These are phyloP conservation scores for Triplophysa yarkandensis DNA, from an alignment of 2,797 vertebrate species.

Conservation along the genomic window DNA sequence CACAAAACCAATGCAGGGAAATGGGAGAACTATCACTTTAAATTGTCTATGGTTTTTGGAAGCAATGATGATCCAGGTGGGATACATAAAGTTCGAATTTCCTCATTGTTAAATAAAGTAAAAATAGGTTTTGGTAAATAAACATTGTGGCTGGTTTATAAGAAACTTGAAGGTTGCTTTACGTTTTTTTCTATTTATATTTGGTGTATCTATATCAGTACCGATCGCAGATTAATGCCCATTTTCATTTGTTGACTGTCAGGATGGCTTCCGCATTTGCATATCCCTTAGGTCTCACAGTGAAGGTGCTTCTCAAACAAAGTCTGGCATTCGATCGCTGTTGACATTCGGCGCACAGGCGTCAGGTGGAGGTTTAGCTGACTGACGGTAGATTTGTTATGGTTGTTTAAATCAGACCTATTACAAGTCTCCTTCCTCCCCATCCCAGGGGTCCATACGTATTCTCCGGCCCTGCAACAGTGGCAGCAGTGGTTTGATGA, in stretches of 20 bases:
- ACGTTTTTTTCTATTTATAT: too few species aligned
- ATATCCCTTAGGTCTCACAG: constrained; percentile 44
- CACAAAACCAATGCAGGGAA: too few species aligned
- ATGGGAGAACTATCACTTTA: too few species aligned
- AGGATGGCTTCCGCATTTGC: constrained; percentile 38
- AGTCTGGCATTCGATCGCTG: constrained; percentile 56
- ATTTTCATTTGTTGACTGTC: constrained; percentile 45
- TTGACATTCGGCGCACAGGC: constrained; percentile 64
- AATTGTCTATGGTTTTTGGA: constrained; percentile 24
- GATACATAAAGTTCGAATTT: not conserved
- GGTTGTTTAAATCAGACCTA: constrained; percentile 52
- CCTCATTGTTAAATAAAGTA: not conserved
- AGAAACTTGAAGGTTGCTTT: too few species aligned
- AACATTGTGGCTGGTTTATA: not conserved
- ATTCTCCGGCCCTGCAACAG: constrained; percentile 48
- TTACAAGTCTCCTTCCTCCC: constrained; percentile 31
- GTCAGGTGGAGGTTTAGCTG: constrained; percentile 56
- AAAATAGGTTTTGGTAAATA: not conserved
- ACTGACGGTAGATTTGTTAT: constrained; percentile 59
- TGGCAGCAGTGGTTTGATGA: constrained; percentile 51
- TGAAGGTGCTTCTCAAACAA: constrained; percentile 38
- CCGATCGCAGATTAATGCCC: constrained; percentile 31
- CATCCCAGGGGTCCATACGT: constrained; percentile 39
- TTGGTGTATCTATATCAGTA: not conserved
- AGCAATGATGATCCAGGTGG: not conserved